These are phyloP conservation scores for Diogma glabrata DNA, from an alignment of 2,888 invertebrate genomes.

Conservation along the genomic window DNA sequence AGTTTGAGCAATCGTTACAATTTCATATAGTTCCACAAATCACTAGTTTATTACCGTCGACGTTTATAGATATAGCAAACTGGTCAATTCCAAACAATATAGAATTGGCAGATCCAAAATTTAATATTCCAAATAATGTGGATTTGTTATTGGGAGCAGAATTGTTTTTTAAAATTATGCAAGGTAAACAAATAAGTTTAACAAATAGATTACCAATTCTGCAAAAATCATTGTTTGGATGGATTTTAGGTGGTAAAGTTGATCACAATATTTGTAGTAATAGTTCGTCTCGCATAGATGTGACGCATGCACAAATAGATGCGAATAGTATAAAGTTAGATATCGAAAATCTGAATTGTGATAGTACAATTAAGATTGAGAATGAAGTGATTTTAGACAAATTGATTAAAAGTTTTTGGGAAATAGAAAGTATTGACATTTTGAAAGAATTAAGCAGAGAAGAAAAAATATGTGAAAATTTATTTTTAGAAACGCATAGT, in stretches of 20 bases:
- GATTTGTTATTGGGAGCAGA: background rate
- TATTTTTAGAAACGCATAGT: constrained; percentile 16
- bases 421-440: constrained; percentile 16
- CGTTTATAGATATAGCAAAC: no score
- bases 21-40: no score
- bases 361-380: no score
- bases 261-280: no score
- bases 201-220: background rate
- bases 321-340: no score
- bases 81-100: background rate
- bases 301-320: no score
- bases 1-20: no score
- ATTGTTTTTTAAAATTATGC: background rate
- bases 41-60: no score
- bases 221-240: background rate
- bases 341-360: no score
- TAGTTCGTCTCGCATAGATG: no score
- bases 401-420: constrained; percentile 16
- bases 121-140: background rate
- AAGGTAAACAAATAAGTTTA: background rate
- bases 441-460: constrained; percentile 7
- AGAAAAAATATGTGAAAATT: constrained; percentile 18
- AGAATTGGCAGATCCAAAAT: background rate
- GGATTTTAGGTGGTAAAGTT: background rate
- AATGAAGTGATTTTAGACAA: no score